Conservation (phyloP, 2,888 invertebrate genomes). For the Meteorus colon region DNA sequence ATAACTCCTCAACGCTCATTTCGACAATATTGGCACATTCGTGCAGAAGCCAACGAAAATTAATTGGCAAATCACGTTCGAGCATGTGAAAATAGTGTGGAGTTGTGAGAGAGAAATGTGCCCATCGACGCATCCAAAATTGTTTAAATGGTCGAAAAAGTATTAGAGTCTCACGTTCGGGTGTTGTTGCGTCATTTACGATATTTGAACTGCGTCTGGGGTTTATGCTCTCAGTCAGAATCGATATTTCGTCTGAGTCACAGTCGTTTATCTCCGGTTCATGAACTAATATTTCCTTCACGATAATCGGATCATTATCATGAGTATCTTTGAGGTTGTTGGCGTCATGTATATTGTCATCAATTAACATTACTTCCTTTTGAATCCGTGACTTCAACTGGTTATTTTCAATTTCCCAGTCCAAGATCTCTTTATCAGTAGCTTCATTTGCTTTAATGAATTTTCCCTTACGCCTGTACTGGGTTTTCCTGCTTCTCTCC, state of each 20-base stretch:
- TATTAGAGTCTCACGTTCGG: constrained; percentile 36
- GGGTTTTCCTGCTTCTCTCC: background rate
- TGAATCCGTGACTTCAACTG: constrained; percentile 5
- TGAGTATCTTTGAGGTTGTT: background rate
- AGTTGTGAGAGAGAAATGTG: constrained; percentile 59
- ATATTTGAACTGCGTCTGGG: constrained; percentile 15
- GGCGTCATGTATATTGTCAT: constrained; percentile 4
- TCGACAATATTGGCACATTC: constrained; percentile 68
- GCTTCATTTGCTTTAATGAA: background rate
- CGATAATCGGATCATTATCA: constrained; percentile 17
- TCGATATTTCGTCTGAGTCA: constrained; percentile 48
- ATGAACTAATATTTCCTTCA: constrained; percentile 24
- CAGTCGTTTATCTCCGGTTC: constrained; percentile 21
- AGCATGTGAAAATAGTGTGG: constrained; percentile 61
- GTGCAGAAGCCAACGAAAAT: constrained; percentile 70
- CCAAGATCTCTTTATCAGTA: background rate
- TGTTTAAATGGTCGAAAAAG: constrained; percentile 64
- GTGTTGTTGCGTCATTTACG: constrained; percentile 15
- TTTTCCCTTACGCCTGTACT: constrained; percentile 38
- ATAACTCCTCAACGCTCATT: constrained; percentile 66
- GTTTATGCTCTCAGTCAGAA: constrained; percentile 41
- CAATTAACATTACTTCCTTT: constrained; percentile 1
- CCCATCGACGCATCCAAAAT: constrained; percentile 71
- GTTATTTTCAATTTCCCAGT: constrained; percentile 26
- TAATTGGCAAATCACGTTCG: constrained; percentile 65